phyloP scores from a whole-genome alignment of 2,797 vertebrate genomes.

The Labeo calbasu region DNA sequence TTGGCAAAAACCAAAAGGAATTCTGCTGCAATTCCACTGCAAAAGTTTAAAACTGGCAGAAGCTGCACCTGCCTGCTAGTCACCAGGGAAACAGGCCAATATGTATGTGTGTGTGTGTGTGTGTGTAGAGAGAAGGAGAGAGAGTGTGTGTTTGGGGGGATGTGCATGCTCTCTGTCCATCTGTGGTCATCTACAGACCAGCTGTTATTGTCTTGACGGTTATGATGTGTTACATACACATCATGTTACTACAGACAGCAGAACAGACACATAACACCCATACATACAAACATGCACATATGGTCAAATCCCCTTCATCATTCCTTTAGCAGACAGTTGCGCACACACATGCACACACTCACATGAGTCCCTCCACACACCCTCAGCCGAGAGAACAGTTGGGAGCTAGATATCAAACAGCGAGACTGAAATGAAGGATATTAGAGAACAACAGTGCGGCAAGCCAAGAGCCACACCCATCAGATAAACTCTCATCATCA shows the following conservation, averaged over 20 bases:
- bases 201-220: slow-evolving; percentile 59
- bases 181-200: slow-evolving; percentile 51
- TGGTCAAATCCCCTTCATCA: slow-evolving; percentile 54
- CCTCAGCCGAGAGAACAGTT: slow-evolving; percentile 22
- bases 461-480: slow-evolving; percentile 28
- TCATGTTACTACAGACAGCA: slow-evolving; percentile 18
- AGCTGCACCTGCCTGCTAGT: slow-evolving; percentile 51
- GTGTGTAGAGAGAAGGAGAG: neutral
- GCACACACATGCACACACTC: slow-evolving; percentile 18
- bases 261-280: slow-evolving; percentile 38
- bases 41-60: slow-evolving; percentile 46
- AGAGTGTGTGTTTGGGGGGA: slow-evolving; percentile 22
- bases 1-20: slow-evolving; percentile 9
- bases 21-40: slow-evolving; percentile 13
- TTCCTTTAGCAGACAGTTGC: slow-evolving; percentile 55
- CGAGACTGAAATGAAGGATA: slow-evolving; percentile 7
- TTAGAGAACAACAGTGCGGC: slow-evolving; percentile 31
- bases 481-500: slow-evolving; percentile 7
- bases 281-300: slow-evolving; percentile 41
- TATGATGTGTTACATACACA: slow-evolving; percentile 50
- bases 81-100: slow-evolving; percentile 47
- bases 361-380: neutral
- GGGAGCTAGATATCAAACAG: slow-evolving; percentile 38
- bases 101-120: slow-evolving; percentile 9
- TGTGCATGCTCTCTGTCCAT: slow-evolving; percentile 52